Evolutionary conservation across 2,113 vertebrate genomes (phyloP), one percentile per base, ranked within the genome.

Genomic region (Lontra canadensis): DNA sequence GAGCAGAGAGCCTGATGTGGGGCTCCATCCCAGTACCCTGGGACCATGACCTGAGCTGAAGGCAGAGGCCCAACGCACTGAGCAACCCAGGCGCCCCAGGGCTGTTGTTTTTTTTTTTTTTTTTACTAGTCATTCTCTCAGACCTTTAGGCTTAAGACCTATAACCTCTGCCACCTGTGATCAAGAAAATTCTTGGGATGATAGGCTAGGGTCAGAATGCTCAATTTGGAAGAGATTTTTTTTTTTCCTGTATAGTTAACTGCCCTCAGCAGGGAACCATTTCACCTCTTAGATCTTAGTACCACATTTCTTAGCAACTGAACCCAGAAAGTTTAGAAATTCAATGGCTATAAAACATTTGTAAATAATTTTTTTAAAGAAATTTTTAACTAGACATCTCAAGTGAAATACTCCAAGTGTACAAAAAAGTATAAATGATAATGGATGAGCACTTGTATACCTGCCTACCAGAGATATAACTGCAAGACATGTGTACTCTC

Each of bases 171-270:
- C 25, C 44, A 96, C 42, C 42, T 90, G 57, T 82, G 44, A 96
- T n/a, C 61, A 83, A 95, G 21, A 7, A 49, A 76, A 49, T 23
- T 88, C 20, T 21, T 80, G 42, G 78, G 18, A 59, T 15, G 36
- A 17, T n/a, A 97, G 39, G 44, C 31, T 79, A 31, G 10, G 15
- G 55, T 61, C 29, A 88, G 55, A 93, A 90, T 26, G 44, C 31
- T 90, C 29, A 93, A 81, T 55, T 25, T 91, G 26, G 44, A 96
- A 93, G n/a, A 67, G 47, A 91, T 67, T 95, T 93, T 47, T 93
- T 61, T 93, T 93, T 14, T 79, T 76, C 59, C 85, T 17, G 10
- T 69, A 65, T 92, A 94, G 39, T 78, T 83, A 89, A 93, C 14
- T 31, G 25, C 52, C 63, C 76, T 95, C 63, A 63, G 13, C 11